Evolutionary conservation across 2,113 vertebrate genomes (phyloP), one percentile per base, ranked within the genome.

Genomic region (Mixornis gularis): DNA sequence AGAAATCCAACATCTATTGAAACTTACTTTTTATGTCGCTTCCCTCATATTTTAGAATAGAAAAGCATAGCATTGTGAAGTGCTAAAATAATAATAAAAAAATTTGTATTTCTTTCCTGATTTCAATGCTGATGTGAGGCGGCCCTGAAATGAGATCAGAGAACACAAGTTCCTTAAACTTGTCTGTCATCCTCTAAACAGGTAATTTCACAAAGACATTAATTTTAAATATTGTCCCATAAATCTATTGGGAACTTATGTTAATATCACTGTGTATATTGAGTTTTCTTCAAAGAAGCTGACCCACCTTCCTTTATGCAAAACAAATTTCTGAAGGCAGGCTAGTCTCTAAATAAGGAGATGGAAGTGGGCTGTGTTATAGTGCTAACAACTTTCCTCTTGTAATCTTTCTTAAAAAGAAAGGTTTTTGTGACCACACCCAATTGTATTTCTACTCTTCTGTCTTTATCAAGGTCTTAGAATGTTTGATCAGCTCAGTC

Each of bases 381-480:
- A 43, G 5, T 15, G 4, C 4, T 41, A 55, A 13, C 16, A 51
- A 30, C 19, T 73, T 71, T 79, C 18, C 6, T 58, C 32, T 63
- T n/a, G 7, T 0, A 21, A 3, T 22, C 2, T 34, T 74, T 49
- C 8, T n/a, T n/a, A n/a, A n/a, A n/a, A n/a, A 0, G 2, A 17
- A 29, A 20, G 27, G 9, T 1, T 64, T 70, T 70, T 85, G 26
- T 70, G 52, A 21, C 48, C 11, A 3, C 56, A 77, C 38, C 19
- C 18, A 36, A 13, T 27, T 48, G n/a, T 71, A 1, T 62, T 78
- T 56, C 38, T 81, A 38, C 48, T 66, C 17, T 51, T 64, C 43
- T 48, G 7, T 11, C 27, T 69, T 32, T 51, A 21, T 49, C 20
- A 64, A 56, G 12, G 26, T 44, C 48, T 58, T 62, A 8, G 0